Percentiles rank a stretch among this genome's conserved stretches.
phyloP scores from a whole-genome alignment of 2,888 invertebrate species.

The Sesia apiformis region DNA sequence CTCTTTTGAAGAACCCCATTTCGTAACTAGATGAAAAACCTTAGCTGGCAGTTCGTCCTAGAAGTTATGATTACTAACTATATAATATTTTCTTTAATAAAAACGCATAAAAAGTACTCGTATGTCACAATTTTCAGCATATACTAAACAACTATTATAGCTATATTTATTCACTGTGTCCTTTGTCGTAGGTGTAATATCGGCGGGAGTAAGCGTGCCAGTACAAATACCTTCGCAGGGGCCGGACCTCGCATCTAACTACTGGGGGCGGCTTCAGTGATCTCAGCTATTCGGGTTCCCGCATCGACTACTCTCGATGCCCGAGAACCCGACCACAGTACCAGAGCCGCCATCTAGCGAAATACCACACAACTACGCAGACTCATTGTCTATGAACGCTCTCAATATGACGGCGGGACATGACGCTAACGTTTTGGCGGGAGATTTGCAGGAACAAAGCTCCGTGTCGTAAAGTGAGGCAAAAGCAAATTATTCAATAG shows the following conservation, averaged over 20 bases:
- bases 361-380: constrained; percentile 66
- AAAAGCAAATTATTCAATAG: not conserved
- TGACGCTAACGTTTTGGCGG: constrained; percentile 60
- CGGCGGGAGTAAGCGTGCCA: constrained; percentile 93
- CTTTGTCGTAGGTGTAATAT: constrained; percentile 86
- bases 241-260: constrained; percentile 85
- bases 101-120: too few species aligned
- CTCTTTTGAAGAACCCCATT: too few species aligned
- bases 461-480: constrained; percentile 41
- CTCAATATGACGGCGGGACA: constrained; percentile 73
- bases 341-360: constrained; percentile 62
- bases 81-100: too few species aligned
- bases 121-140: too few species aligned
- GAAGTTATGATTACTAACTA: not conserved
- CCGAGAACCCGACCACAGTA: constrained; percentile 73
- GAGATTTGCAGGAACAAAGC: constrained; percentile 50
- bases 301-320: constrained; percentile 80
- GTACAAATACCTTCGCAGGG: constrained; percentile 93
- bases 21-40: not conserved
- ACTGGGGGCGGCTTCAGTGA: constrained; percentile 95
- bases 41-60: not conserved
- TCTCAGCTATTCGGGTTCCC: constrained; percentile 92
- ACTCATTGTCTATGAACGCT: constrained; percentile 59
- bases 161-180: constrained; percentile 4
- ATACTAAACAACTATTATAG: too few species aligned